Evolutionary conservation across 2,113 vertebrate genomes (phyloP).

Genomic region (Pomatorhinus ruficollis): DNA sequence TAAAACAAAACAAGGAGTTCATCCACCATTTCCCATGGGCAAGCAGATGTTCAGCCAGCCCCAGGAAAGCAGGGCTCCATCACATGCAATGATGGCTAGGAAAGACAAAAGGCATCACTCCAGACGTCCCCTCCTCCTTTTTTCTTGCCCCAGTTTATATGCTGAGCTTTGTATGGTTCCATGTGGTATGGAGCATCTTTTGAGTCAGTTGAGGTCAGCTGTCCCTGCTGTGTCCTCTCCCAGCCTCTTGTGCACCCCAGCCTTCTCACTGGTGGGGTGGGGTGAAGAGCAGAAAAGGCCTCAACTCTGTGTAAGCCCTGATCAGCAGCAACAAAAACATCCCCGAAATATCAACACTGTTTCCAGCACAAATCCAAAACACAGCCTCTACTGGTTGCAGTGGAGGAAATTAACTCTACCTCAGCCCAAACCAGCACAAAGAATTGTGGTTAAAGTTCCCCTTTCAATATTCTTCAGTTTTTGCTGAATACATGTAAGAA

Average conservation of each 20-base stretch:
- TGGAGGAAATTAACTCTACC: neutral
- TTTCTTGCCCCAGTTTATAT: neutral
- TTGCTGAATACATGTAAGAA: neutral
- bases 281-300: neutral
- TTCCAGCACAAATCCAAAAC: neutral
- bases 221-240: neutral
- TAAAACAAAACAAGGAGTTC: neutral
- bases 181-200: neutral
- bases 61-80: neutral
- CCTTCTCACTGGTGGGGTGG: neutral
- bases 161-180: neutral
- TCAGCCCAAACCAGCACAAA: neutral
- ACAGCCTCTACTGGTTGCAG: neutral
- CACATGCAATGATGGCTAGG: rapidly evolving
- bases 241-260: neutral
- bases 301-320: neutral
- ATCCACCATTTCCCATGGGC: neutral
- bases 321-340: neutral
- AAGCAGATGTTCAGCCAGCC: neutral
- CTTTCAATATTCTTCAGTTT: neutral
- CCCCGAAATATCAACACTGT: neutral
- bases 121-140: neutral
- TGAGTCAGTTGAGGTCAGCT: neutral
- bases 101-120: neutral
- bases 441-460: neutral